Conservation (phyloP, 2,797 vertebrate genomes). For the Poecile montanus region DNA sequence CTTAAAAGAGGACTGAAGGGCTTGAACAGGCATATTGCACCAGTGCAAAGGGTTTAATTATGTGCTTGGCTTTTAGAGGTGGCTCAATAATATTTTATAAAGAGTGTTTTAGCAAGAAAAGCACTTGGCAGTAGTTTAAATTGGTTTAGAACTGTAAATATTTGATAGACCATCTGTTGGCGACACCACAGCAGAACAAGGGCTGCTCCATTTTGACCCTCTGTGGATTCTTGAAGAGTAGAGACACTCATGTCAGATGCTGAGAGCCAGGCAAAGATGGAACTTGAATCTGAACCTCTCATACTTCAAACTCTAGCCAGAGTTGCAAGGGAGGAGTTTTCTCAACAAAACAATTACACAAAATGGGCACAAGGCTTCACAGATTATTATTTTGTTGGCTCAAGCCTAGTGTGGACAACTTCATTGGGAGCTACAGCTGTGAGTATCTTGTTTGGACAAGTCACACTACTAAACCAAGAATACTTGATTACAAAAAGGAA, state of each 20-base stretch:
- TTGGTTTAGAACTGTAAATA: slow-evolving; percentile 14
- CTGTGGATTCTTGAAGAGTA: background rate
- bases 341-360: background rate
- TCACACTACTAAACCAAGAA: background rate
- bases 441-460: background rate
- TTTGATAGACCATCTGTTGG: slow-evolving; percentile 12
- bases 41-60: background rate
- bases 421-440: background rate
- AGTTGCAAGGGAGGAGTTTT: background rate
- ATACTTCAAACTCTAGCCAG: background rate
- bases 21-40: background rate
- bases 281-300: background rate
- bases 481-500: background rate
- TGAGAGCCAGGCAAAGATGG: background rate
- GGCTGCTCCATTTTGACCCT: background rate
- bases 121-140: background rate
- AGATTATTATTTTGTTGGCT: background rate
- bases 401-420: background rate
- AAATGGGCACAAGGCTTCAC: background rate
- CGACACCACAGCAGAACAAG: background rate
- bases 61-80: background rate
- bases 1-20: background rate
- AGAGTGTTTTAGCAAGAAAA: background rate
- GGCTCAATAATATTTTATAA: background rate
- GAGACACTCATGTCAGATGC: background rate